Evolutionary conservation across 2,113 vertebrate species (phyloP).

Genomic region (Oreochromis spilurus): DNA sequence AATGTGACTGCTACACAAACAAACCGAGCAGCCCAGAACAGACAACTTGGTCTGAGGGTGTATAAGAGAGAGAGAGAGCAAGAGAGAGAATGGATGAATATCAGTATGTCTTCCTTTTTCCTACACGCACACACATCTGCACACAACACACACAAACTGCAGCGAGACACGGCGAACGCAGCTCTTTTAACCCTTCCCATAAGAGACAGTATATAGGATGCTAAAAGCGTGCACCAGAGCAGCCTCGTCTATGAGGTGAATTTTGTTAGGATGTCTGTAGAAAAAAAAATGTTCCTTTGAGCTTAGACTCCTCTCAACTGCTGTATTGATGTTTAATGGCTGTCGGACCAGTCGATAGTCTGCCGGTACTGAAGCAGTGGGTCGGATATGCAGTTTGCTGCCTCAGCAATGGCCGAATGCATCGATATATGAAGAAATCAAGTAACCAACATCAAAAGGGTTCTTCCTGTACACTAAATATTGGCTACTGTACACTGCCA

Average conservation of each 20-base stretch:
- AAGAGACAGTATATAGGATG: neutral
- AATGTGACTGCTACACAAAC: conserved; percentile 66
- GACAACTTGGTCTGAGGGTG: conserved; percentile 9
- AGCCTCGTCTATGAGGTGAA: neutral
- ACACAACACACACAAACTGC: neutral
- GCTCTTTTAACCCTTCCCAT: neutral
- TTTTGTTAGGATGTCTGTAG: neutral
- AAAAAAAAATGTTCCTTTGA: neutral
- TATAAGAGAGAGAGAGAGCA: neutral
- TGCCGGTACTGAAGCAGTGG: neutral
- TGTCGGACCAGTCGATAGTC: neutral
- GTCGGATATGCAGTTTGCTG: neutral
- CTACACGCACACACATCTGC: neutral
- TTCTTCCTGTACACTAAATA: neutral
- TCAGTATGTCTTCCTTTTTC: conserved; percentile 1
- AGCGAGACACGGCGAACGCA: neutral
- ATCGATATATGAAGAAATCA: neutral
- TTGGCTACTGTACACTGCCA: neutral
- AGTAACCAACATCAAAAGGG: neutral
- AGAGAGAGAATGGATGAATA: neutral
- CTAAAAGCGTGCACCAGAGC: neutral
- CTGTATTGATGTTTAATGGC: neutral
- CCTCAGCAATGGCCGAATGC: neutral
- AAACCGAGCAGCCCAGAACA: conserved; percentile 46
- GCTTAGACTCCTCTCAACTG: neutral